Conservation (phyloP, 2,113 vertebrate genomes). For the Scortum barcoo region DNA sequence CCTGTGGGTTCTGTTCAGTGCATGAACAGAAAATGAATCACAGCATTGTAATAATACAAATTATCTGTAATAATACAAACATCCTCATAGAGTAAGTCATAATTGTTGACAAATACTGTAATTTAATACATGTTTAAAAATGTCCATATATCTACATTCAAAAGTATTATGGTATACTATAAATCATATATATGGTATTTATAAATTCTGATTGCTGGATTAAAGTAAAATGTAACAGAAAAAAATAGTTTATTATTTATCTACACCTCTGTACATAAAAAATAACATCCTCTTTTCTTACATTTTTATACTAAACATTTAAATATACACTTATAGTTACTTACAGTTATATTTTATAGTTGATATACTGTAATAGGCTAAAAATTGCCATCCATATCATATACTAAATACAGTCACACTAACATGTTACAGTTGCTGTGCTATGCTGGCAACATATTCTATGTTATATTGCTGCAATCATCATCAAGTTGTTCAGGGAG, state of each 20-base stretch:
- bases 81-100: neutral
- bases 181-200: neutral
- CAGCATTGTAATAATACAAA: neutral
- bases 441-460: slow-evolving; percentile 69
- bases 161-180: neutral
- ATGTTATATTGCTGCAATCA: slow-evolving; percentile 74
- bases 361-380: slow-evolving; percentile 9
- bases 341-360: slow-evolving; percentile 9
- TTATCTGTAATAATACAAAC: neutral
- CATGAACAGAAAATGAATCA: neutral
- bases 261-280: neutral
- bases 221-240: neutral
- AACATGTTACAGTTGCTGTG: slow-evolving; percentile 58
- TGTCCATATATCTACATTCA: neutral
- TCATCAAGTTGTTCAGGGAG: slow-evolving; percentile 78
- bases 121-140: neutral
- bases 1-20: neutral
- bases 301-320: neutral
- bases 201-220: neutral
- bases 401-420: slow-evolving; percentile 44
- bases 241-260: neutral
- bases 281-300: neutral
- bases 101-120: neutral
- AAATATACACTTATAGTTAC: slow-evolving; percentile 22
- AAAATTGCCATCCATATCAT: slow-evolving; percentile 18